phyloP scores from a whole-genome alignment of 2,113 vertebrate species.

The Pluvianellus socialis region DNA sequence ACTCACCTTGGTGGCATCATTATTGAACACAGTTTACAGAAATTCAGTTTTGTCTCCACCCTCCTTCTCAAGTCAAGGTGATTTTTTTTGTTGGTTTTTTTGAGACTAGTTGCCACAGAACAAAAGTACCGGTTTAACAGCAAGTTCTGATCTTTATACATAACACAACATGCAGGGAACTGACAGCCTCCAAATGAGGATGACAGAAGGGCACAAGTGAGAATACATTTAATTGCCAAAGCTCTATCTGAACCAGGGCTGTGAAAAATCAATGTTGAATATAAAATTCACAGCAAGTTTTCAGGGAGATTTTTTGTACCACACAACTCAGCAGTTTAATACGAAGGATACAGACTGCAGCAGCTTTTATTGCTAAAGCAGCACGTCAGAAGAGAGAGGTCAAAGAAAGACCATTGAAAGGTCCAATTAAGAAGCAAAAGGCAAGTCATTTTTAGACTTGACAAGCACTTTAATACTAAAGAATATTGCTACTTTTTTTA shows the following conservation, averaged over 20 bases:
- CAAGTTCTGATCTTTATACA: background rate
- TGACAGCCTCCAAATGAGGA: background rate
- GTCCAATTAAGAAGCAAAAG: background rate
- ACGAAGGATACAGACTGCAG: background rate
- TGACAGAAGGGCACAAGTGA: background rate
- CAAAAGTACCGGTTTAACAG: background rate
- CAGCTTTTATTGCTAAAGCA: conserved; percentile 24
- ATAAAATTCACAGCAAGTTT: background rate
- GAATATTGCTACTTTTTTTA: background rate
- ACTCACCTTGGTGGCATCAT: background rate
- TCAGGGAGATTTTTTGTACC: background rate
- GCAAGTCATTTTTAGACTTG: background rate
- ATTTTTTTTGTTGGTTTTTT: background rate
- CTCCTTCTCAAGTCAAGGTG: background rate
- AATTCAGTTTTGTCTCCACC: background rate
- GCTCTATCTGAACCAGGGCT: background rate
- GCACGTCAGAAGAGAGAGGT: background rate
- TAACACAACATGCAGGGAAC: background rate
- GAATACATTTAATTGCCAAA: background rate
- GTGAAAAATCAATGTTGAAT: conserved; percentile 13
- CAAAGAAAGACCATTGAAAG: background rate
- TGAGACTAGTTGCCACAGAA: background rate
- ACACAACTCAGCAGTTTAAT: background rate
- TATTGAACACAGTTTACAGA: background rate
- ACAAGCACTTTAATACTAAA: background rate